Evolutionary conservation across 1,140 invertebrate species (phyloP), one percentile per base, ranked within the genome.

Genomic region (Zophobas atratus): DNA sequence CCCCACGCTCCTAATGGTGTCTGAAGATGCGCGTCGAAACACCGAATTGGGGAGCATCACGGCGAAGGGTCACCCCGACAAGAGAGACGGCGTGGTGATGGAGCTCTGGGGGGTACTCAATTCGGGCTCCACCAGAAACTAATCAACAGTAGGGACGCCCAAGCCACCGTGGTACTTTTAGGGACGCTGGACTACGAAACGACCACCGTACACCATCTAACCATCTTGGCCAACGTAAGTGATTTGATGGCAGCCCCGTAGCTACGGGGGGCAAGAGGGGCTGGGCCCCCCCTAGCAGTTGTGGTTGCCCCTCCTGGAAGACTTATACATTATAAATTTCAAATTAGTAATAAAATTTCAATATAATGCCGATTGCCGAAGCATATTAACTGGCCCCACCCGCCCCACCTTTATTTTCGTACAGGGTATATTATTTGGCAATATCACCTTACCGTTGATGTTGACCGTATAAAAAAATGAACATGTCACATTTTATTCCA

Each of bases 121-220:
- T 96, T 95, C 86, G 93, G 92, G 60, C 93, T 96, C 78, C 89
- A 92, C 72, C 94, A 96, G 82, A 90, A 92, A 77, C 91, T 94
- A 79, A 91, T 93, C 51, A 91, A 92, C 34, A 89, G 90, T 3
- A 92, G 93, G 84, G 91, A 90, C 55, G 94, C 93, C 34, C 92
- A 94, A 85, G 94, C 93, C 48, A 92, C 93, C 1, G 92, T 96
- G 83, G 91, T 92, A 74, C 86, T 96, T 20, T 89, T 92, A 38
- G 92, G 92, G 33, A 90, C 92, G 79, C 86, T 97, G 71, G 95
- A 97, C 87, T 97, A 95, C 83, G 95, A 97, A 83, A 93, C 90
- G 36, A 93, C 94, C 86, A 94, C 94, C 57, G 94, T 96, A 90
- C 95, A 95, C 86, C 93, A 93, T 75, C 87, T 96, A 77, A 93